A percentile compares a stretch with the other conserved stretches of the same genome.
These are phyloP conservation scores for Austrolebias charrua DNA, from an alignment of 2,797 vertebrate genomes.

Conservation along the genomic window DNA sequence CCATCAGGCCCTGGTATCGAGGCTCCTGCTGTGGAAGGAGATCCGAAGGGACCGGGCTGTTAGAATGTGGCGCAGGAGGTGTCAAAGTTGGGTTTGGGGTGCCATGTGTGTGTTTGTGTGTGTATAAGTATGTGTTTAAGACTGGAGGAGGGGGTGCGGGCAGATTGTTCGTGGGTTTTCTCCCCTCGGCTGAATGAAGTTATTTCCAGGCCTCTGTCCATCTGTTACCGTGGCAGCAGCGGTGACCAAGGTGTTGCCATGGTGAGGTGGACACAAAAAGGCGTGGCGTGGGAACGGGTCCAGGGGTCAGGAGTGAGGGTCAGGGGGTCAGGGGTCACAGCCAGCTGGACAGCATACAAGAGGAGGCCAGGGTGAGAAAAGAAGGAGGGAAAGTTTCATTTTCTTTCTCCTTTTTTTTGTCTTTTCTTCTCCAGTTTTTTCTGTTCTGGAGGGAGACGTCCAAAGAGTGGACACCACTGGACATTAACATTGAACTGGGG, in stretches of 20 bases:
- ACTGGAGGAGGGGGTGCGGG: conserved; percentile 14
- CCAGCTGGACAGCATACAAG: conserved; percentile 84
- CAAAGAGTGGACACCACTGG: conserved; percentile 72
- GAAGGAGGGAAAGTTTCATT: conserved; percentile 68
- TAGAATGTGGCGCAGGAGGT: conserved; percentile 59
- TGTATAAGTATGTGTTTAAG: conserved; percentile 46
- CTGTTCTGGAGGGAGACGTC: conserved; percentile 48
- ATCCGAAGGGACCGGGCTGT: conserved; percentile 59
- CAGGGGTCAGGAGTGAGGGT: conserved; percentile 84
- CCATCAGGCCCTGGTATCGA: conserved; percentile 69
- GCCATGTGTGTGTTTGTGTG: conserved; percentile 33
- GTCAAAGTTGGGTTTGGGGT: conserved; percentile 53
- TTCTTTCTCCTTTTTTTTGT: conserved; percentile 44
- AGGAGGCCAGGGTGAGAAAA: conserved; percentile 80
- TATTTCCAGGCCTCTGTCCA: conserved; percentile 81
- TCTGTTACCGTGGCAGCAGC: conserved; percentile 84
- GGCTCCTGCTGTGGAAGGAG: conserved; percentile 58
- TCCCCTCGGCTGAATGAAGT: conserved; percentile 75
- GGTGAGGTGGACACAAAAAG: conserved; percentile 81
- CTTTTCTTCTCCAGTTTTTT: conserved; percentile 53
- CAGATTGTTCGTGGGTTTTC: conserved; percentile 71
- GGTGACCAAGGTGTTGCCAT: conserved; percentile 80
- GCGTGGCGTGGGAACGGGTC: conserved; percentile 84
- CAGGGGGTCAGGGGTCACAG: conserved; percentile 79
- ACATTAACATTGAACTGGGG: conserved; percentile 82